Percentiles rank a stretch among this genome's conserved stretches.
Evolutionary conservation across 2,113 vertebrate species (phyloP).

Genomic region (Desmodus rotundus): DNA sequence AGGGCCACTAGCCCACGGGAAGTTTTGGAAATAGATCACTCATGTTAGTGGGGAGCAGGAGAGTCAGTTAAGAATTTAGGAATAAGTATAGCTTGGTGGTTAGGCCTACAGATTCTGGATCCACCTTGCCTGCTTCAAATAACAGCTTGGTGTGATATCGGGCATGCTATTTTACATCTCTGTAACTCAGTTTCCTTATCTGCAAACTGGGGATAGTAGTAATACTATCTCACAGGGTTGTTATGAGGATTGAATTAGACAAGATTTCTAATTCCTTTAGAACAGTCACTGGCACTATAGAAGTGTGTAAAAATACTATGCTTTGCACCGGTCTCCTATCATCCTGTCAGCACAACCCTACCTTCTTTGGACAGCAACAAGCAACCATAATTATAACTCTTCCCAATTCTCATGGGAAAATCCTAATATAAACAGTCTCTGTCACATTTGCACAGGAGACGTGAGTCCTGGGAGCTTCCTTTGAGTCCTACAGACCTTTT

Average conservation of each 20-base stretch:
- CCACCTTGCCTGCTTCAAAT: neutral
- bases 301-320: neutral
- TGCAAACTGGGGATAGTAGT: neutral
- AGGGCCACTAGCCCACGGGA: neutral
- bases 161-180: neutral
- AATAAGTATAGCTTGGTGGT: neutral
- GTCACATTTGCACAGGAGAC: neutral
- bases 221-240: neutral
- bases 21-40: constrained; percentile 7
- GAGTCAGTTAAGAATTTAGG: neutral
- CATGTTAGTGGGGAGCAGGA: neutral
- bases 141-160: neutral
- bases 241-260: neutral
- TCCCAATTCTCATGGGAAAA: neutral
- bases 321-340: neutral
- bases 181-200: neutral
- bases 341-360: neutral
- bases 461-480: neutral
- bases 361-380: neutral
- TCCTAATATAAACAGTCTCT: neutral
- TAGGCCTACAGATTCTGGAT: neutral
- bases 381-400: neutral
- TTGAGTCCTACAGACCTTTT: neutral
- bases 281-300: neutral
- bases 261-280: neutral